Evolutionary conservation across 2,113 vertebrate genomes (phyloP), one percentile per base, ranked within the genome.

Genomic region (Muscicapa adusta): DNA sequence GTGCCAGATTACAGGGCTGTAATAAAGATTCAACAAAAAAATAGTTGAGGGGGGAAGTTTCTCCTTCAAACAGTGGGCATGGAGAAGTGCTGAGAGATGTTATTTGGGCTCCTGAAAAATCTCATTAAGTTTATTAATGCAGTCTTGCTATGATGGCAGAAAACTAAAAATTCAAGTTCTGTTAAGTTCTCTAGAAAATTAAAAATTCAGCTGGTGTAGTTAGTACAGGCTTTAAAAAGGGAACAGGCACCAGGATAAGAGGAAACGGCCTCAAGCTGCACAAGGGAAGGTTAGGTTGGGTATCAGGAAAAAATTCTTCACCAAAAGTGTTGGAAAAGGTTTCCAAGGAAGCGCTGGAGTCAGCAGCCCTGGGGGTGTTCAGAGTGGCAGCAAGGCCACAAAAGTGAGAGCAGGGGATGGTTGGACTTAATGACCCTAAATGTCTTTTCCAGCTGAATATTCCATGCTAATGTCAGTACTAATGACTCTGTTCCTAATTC

Each of bases 11-110:
- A 33, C 20, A 14, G 33, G 34, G 33, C 8, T 54, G 68, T 3
- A 18, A 66, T 34, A 53, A 87, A 71, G 6, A 47, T 29, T 45
- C n/a, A 14, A 12, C 13, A 33, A 9, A 36, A 28, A n/a, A 26
- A 50, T 31, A 6, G 14, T 3, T 4, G 3, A 8, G 23, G 9
- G 10, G 1, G 4, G 12, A 10, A 14, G 29, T 15, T 43, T 80
- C 48, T 85, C 20, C 53, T 80, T 9, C 31, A 18, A 74, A 24
- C 6, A 4, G 6, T 2, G 29, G 34, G 33, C 1, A 2, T 14
- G 36, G 38, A 78, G 53, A 51, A n/a, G 12, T 4, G 1, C 14
- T 38, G 65, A 29, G 26, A 57, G 73, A 11, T 51, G 12, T 29
- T 72, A 8, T 6, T 23, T 4, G 57, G 34, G 29, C 17, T 78